Evolutionary conservation across 1,140 invertebrate species (phyloP).

Genomic region (Prorops nasuta): DNA sequence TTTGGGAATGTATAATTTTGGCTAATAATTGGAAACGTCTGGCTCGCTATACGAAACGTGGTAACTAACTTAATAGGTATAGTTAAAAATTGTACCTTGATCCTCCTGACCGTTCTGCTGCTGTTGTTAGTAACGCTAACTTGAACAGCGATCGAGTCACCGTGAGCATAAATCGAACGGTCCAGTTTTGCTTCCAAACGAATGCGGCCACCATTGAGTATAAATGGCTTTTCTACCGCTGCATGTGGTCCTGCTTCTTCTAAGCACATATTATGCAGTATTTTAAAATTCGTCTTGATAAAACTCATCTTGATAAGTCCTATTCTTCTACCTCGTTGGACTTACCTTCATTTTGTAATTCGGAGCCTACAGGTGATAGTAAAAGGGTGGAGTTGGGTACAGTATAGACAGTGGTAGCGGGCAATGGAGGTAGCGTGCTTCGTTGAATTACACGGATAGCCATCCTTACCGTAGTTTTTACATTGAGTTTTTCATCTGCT

Average conservation of each 20-base stretch:
- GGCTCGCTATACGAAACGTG: no score
- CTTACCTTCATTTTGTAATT: constrained; percentile 21
- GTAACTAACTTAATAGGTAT: no score
- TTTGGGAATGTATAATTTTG: neutral
- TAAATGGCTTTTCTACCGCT: constrained; percentile 61
- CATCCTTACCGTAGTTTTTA: constrained; percentile 77
- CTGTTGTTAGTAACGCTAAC: constrained; percentile 91
- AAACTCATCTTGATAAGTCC: constrained; percentile 37
- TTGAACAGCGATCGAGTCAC: constrained; percentile 85
- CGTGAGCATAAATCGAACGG: constrained; percentile 90
- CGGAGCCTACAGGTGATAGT: constrained; percentile 10
- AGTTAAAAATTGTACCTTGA: constrained; percentile 65
- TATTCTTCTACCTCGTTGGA: no score
- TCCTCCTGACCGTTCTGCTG: constrained; percentile 90
- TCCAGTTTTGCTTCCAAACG: constrained; percentile 87
- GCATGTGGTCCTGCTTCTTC: constrained; percentile 51
- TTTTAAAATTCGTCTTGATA: constrained; percentile 23
- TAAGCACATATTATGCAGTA: constrained; percentile 18
- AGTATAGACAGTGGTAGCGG: constrained; percentile 43
- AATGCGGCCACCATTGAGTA: constrained; percentile 68
- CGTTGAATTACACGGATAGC: constrained; percentile 75
- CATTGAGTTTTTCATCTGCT: constrained; percentile 73
- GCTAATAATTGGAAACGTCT: no score
- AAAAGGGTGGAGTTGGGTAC: constrained; percentile 24
- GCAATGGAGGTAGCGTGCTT: constrained; percentile 51